phyloP scores from a whole-genome alignment of 2,113 vertebrate genomes.

The Hyperopisus bebe region DNA sequence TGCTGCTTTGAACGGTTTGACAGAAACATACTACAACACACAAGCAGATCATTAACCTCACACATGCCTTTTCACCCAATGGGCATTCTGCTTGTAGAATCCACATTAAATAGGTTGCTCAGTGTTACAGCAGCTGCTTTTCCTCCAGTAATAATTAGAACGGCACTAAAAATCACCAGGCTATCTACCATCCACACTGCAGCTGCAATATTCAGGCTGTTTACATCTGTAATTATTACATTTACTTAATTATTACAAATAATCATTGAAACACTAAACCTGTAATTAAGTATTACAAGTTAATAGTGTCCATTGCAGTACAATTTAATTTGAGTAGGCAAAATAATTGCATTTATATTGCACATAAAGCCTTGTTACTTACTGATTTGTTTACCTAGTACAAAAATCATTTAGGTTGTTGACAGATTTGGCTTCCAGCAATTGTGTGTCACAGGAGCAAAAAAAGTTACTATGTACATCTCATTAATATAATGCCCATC shows the following conservation, averaged over 20 bases:
- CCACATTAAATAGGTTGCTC: background rate
- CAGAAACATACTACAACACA: background rate
- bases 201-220: background rate
- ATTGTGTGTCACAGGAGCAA: background rate
- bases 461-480: background rate
- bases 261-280: background rate
- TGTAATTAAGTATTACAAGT: background rate
- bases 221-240: background rate
- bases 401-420: background rate
- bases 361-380: background rate
- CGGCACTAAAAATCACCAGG: background rate
- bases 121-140: background rate
- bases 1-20: background rate
- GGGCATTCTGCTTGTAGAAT: background rate
- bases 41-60: background rate
- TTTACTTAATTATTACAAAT: background rate
- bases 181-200: background rate
- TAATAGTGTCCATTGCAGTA: background rate
- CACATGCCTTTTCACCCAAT: background rate
- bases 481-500: background rate
- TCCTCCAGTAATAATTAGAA: background rate
- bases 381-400: background rate
- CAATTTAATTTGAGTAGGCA: background rate
- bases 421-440: background rate
- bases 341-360: background rate